Base-by-base conservation (phyloP, 2,888 invertebrate genomes). In the Cerceris ruficornis region DNA sequence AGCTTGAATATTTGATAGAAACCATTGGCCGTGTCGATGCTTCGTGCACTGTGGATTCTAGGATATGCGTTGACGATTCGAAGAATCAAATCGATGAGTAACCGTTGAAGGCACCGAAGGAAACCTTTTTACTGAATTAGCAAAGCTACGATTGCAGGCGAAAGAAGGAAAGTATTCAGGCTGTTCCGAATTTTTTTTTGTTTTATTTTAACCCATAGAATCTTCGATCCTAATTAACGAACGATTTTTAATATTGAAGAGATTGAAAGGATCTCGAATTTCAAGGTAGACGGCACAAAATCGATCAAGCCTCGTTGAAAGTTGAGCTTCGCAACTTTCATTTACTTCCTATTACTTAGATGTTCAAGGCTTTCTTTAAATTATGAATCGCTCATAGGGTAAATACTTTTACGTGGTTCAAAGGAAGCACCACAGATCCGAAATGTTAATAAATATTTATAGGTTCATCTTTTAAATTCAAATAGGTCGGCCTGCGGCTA, bases 1-100 rank as follows among this genome's bases (percentile, higher is more conserved):
- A 55, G 69, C 46, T 70, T 86, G 86, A 86, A 85, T 85, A 85
- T 85, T 85, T 84, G 75, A 85, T 80, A 58, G 61, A 69, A 76
- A 80, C 70, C 77, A 66, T 84, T 73, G 81, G 28, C 75, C 75
- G 69, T 78, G 83, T 81, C 77, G 77, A 58, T 75, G 68, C 57
- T 50, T 55, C 17, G 15, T 68, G 57, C 57, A 55, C 61, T 42
- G 52, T 54, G 65, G 54, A 59, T 57, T 60, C 49, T 39, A 7
- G 39, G 66, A 73, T 70, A 69, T 66, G 67, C 68, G 75, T 75
- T 69, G 79, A 84, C 78, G 85, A 79, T 85, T 73, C 84, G 59
- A 13, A 43, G 70, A 71, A 69, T 76, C 76, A 71, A 82, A 82
- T 80, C 68, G 77, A 68, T 69, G 70, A 39, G 69, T 55, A 66